phyloP scores from a whole-genome alignment of 2,113 vertebrate species.

The Thermophis baileyi region DNA sequence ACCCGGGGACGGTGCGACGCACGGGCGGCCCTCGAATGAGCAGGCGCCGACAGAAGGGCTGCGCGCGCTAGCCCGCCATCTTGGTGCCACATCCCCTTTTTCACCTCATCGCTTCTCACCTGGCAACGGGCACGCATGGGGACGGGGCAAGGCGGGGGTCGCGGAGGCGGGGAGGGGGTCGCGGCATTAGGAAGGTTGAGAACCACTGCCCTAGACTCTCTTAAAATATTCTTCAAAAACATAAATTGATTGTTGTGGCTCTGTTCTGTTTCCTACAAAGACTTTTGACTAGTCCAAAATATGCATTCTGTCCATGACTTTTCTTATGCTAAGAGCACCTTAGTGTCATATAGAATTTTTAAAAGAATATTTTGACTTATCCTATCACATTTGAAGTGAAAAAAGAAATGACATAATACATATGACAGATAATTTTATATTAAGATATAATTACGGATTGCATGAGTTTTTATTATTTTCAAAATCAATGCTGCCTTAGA shows the following conservation, averaged over 20 bases:
- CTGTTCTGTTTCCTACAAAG: neutral
- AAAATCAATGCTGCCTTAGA: neutral
- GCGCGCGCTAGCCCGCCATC: too few species aligned
- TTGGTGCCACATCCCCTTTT: too few species aligned
- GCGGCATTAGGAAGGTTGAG: too few species aligned
- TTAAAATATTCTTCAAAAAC: slow-evolving; percentile 9
- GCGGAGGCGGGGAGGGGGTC: too few species aligned
- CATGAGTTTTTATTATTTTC: slow-evolving; percentile 1
- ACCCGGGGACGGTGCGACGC: too few species aligned
- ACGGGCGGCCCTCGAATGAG: too few species aligned
- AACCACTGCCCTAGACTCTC: neutral
- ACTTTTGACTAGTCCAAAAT: neutral
- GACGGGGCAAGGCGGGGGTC: too few species aligned
- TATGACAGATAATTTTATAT: neutral
- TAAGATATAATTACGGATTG: neutral
- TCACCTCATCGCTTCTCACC: too few species aligned
- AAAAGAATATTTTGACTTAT: neutral
- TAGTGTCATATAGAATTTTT: neutral
- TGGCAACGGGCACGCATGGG: too few species aligned
- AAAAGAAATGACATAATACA: neutral
- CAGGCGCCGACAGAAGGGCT: too few species aligned
- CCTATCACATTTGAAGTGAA: neutral
- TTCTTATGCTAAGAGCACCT: neutral
- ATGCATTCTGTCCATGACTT: neutral
- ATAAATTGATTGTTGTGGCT: neutral